phyloP scores from a whole-genome alignment of 2,113 vertebrate species.

The Mystacornis crossleyi region DNA sequence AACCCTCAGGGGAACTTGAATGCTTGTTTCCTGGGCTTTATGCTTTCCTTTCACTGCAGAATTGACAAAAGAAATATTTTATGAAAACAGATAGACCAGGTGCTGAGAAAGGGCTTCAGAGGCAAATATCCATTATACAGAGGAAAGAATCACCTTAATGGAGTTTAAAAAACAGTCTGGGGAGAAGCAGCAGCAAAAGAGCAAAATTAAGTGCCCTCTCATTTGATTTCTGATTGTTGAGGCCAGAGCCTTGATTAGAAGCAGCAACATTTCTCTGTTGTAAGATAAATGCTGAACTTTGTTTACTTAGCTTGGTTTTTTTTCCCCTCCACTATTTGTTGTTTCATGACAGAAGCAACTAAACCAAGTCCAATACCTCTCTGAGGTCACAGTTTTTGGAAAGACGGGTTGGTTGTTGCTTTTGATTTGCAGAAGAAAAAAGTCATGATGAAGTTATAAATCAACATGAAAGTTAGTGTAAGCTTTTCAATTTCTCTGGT shows the following conservation, averaged over 20 bases:
- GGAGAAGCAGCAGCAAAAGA: neutral
- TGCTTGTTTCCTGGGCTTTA: neutral
- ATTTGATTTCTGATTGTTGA: neutral
- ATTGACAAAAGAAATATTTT: neutral
- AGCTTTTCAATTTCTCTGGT: neutral
- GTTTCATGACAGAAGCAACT: neutral
- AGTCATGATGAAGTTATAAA: neutral
- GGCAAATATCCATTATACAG: neutral
- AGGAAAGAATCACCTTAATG: neutral
- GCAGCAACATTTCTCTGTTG: neutral
- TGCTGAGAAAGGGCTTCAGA: neutral
- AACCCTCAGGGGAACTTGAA: neutral
- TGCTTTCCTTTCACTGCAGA: neutral
- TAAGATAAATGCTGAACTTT: neutral
- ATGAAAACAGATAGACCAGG: neutral
- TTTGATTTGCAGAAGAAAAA: neutral
- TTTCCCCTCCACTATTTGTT: neutral
- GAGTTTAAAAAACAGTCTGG: neutral
- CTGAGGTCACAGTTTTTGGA: neutral
- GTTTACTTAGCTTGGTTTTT: neutral
- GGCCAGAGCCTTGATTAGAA: neutral
- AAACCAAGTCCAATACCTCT: neutral
- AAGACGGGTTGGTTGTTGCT: neutral
- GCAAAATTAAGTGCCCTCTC: neutral
- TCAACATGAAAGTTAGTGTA: neutral